Base-by-base conservation (phyloP, 92 coral and sea anemone genomes). In the Pocillopora meandrina region DNA sequence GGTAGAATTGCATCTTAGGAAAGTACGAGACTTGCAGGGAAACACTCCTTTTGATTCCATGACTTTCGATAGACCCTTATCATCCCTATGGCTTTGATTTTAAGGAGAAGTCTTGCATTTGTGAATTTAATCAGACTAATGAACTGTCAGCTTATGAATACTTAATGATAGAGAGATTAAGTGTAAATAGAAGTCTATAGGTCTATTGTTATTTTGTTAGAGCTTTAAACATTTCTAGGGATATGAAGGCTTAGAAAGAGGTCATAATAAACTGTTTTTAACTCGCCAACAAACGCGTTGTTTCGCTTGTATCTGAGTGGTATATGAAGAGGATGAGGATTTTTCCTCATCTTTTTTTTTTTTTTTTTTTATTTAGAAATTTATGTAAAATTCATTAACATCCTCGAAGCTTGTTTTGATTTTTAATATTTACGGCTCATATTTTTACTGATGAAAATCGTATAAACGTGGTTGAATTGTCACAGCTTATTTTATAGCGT, bases 131-230 rank as follows among this genome's bases (percentile, higher is more conserved):
- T 60, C 35, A 26, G 57, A 18, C 82, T 36, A 64, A 33, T 36
- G 55, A 36, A 47, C 20, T 19, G 72, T 65, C 21, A 55, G 61
- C 47, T 78, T 65, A 63, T 78, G 20, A 20, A 65, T 36, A 49
- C 36, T 63, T 64, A n/a, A 78, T 78, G 82, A 42, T 23, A 49
- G 82, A 47, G 23, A 63, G 57, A 78, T 78, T 15, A 34, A 70
- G 55, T 76, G 80, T 76, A 76, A 76, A 76, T 76, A 76, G 56
- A 76, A 76, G 69, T 34, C 74, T 42, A 42, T 42, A 70, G 35
- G 56, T n/a, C 7, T 70, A 12, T 69, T 35, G 31, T 33, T 36
- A 63, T 20, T 78, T 78, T 47, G 61, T 23, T 78, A 21, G 72
- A 63, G 52, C 52, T 42, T 42, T 62, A 36, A 19, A 62, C 20